Conservation (phyloP, 2,888 invertebrate species). For the Xanthorhoe designata region DNA sequence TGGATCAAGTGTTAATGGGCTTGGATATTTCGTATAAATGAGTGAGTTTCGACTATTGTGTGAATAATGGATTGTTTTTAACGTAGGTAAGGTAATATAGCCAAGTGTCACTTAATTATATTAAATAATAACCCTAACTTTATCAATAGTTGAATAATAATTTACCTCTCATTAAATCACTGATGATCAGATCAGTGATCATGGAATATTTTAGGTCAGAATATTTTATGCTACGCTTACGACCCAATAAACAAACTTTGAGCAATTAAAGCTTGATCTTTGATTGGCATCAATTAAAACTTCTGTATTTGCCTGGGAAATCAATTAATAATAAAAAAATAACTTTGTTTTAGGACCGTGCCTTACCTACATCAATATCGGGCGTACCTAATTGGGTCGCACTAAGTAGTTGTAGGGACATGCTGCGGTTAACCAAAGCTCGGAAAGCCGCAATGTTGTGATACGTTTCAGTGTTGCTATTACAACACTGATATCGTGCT, state of each 20-base stretch:
- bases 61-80: too few relatives aligned
- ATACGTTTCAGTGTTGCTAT: conserved; percentile 26
- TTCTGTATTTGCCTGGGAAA: not conserved
- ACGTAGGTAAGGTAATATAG: too few relatives aligned
- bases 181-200: too few relatives aligned
- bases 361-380: not conserved
- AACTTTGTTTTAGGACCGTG: not conserved
- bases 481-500: conserved; percentile 48
- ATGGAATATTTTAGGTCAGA: too few relatives aligned
- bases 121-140: too few relatives aligned
- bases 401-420: conserved; percentile 13
- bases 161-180: too few relatives aligned
- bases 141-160: too few relatives aligned
- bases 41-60: not conserved
- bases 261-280: not conserved
- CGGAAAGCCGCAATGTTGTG: conserved; percentile 40
- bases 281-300: not conserved
- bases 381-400: conserved; percentile 23
- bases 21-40: not conserved
- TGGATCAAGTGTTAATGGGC: conserved; percentile 3
- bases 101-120: too few relatives aligned
- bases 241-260: too few relatives aligned
- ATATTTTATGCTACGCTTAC: too few relatives aligned
- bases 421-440: conserved; percentile 26
- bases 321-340: not conserved